phyloP scores from a whole-genome alignment of 92 coral and sea anemone species.

The Epizoanthus illoricatus region DNA sequence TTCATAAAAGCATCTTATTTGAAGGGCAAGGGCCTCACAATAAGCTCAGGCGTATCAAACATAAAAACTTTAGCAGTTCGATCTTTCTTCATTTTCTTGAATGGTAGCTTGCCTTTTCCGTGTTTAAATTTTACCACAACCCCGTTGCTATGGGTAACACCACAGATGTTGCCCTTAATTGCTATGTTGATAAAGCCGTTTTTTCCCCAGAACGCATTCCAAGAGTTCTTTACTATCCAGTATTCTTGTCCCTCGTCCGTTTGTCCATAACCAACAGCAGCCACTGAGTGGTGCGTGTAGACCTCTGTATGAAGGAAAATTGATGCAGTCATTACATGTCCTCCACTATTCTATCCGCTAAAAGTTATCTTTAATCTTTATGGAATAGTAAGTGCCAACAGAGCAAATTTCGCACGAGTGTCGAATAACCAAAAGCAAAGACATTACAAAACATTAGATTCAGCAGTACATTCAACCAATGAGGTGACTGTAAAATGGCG shows the following conservation, averaged over 20 bases:
- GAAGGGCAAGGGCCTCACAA: conserved; percentile 25
- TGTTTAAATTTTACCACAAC: conserved; percentile 48
- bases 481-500: too few relatives aligned
- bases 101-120: conserved; percentile 39
- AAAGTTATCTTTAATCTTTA: too few relatives aligned
- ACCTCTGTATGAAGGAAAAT: conserved; percentile 2
- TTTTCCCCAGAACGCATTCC: conserved; percentile 53
- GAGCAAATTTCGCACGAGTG: too few relatives aligned
- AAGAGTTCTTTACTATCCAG: conserved; percentile 55
- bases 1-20: neutral
- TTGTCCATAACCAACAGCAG: conserved; percentile 50
- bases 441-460: too few relatives aligned
- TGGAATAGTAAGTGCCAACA: too few relatives aligned
- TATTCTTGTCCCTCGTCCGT: conserved; percentile 23
- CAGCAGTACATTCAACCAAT: too few relatives aligned
- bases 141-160: conserved; percentile 47
- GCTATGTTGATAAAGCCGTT: conserved; percentile 50
- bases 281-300: conserved; percentile 44
- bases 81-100: conserved; percentile 43
- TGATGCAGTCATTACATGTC: too few relatives aligned
- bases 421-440: too few relatives aligned
- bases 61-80: neutral
- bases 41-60: conserved; percentile 11
- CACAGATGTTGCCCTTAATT: conserved; percentile 38
- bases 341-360: too few relatives aligned